Conservation (phyloP, 2,113 vertebrate species). For the Helogale parvula region DNA sequence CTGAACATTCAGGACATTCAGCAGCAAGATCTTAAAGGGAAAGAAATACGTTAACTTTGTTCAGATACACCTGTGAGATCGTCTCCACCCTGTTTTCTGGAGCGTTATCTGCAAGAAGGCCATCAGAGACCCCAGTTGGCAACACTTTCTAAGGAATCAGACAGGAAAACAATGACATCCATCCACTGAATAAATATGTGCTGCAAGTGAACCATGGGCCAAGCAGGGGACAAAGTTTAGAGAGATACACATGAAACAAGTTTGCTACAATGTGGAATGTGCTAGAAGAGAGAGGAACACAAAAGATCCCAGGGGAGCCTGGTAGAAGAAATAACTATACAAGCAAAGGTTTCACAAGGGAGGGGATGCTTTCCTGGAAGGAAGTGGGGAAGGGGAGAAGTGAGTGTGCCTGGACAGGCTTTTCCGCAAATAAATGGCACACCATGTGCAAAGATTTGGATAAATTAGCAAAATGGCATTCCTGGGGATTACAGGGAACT, state of each 20-base stretch:
- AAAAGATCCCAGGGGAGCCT: not conserved
- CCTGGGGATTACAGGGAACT: not conserved
- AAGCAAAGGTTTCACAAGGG: not conserved
- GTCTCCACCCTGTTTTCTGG: not conserved
- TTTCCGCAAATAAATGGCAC: not conserved
- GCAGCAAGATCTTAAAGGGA: slow-evolving; percentile 25
- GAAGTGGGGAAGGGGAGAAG: accelerated
- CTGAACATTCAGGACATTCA: not conserved
- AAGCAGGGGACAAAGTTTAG: not conserved
- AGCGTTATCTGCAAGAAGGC: not conserved
- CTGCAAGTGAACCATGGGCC: not conserved
- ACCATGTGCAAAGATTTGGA: not conserved
- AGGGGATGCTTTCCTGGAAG: not conserved
- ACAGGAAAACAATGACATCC: not conserved
- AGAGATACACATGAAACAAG: not conserved
- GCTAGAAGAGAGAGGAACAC: not conserved
- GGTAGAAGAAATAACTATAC: not conserved
- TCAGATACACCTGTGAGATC: not conserved
- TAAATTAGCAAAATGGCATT: not conserved
- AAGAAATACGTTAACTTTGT: not conserved
- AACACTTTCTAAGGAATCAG: not conserved
- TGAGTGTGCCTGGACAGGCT: accelerated
- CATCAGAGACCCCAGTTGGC: not conserved
- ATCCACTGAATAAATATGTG: not conserved
- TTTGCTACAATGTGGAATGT: not conserved